phyloP scores from a whole-genome alignment of 2,888 invertebrate species.

The Nomada goodeniana region DNA sequence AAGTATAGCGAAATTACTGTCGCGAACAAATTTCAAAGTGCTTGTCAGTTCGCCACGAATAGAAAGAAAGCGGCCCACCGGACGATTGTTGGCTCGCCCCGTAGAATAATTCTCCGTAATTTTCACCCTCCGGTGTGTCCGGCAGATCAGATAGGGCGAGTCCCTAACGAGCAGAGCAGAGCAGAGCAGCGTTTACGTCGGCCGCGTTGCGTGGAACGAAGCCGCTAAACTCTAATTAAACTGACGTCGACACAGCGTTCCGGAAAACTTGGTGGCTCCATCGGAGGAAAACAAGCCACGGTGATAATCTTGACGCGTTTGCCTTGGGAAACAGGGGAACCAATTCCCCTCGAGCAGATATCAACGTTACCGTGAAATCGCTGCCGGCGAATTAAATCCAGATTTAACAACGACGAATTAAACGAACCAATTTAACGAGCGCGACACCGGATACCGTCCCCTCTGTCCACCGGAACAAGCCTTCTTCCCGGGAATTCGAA shows the following conservation, averaged over 20 bases:
- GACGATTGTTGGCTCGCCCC: too few relatives aligned
- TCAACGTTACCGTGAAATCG: slow-evolving; percentile 25
- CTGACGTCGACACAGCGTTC: slow-evolving; percentile 18
- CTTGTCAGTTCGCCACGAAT: too few relatives aligned
- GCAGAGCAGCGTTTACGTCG: slow-evolving; percentile 4
- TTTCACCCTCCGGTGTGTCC: not conserved
- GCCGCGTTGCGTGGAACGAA: slow-evolving; percentile 8
- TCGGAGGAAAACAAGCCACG: slow-evolving; percentile 30
- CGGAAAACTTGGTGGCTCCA: slow-evolving; percentile 35
- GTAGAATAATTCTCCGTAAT: not conserved
- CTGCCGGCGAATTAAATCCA: slow-evolving; percentile 22
- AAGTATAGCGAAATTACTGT: not conserved
- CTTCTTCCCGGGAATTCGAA: not conserved
- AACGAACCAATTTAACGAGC: slow-evolving; percentile 44
- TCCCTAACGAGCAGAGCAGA: not conserved
- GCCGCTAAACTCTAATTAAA: slow-evolving; percentile 52
- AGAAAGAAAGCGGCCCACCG: too few relatives aligned
- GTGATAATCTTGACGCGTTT: slow-evolving; percentile 39
- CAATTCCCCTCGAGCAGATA: slow-evolving; percentile 14
- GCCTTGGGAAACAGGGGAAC: not conserved
- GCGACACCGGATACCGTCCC: too few relatives aligned
- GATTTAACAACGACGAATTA: slow-evolving; percentile 49
- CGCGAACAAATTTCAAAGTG: too few relatives aligned
- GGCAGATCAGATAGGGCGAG: not conserved
- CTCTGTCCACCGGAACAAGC: not conserved